These are phyloP conservation scores for Malacoraja senta DNA, from an alignment of 2,797 vertebrate genomes.

Conservation along the genomic window DNA sequence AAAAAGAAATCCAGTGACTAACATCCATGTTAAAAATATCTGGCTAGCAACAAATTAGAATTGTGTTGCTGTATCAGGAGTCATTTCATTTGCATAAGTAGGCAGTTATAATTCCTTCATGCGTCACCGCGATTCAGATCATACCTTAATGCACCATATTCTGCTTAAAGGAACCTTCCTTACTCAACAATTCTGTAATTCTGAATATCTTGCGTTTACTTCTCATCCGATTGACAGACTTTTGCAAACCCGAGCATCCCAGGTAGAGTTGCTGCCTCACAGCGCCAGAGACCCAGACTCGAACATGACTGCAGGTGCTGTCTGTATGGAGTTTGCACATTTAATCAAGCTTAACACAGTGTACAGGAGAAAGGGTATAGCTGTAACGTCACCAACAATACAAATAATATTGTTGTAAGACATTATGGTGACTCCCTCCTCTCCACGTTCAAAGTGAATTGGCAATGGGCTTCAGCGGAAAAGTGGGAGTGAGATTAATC, in stretches of 20 bases:
- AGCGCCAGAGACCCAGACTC: too few relatives aligned
- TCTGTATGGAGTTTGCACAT: too few relatives aligned
- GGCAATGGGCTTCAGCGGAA: neutral
- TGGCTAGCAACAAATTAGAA: conserved; percentile 6
- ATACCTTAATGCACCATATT: neutral
- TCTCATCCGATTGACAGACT: neutral
- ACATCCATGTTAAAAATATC: neutral
- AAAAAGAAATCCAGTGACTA: neutral
- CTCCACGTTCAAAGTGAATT: neutral
- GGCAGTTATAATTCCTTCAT: neutral
- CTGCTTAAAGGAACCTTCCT: too few relatives aligned
- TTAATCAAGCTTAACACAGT: too few relatives aligned
- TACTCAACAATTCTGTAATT: neutral
- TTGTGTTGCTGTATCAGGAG: neutral
- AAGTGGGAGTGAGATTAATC: neutral
- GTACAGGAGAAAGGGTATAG: too few relatives aligned
- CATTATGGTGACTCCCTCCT: neutral
- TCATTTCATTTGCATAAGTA: neutral
- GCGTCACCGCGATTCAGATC: neutral
- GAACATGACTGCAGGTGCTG: too few relatives aligned
- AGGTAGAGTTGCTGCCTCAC: too few relatives aligned
- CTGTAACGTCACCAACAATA: too few relatives aligned
- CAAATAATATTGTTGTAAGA: too few relatives aligned
- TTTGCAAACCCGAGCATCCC: neutral
- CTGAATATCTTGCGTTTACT: neutral